Conservation (phyloP, 2,113 vertebrate species). For the Calyptommatus sinebrachiatus region DNA sequence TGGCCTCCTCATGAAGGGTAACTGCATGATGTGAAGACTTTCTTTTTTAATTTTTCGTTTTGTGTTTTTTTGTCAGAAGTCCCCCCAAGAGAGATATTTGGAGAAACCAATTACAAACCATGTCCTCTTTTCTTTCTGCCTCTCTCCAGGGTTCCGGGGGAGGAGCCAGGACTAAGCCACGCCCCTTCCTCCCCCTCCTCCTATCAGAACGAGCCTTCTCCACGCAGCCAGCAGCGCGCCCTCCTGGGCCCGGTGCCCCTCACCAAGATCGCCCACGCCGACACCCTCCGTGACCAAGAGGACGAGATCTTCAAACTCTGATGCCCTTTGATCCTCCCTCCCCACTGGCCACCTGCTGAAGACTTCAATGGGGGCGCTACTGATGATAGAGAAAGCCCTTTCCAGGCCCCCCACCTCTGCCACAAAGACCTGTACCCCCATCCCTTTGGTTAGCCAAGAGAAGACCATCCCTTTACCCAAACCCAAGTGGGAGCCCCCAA, state of each 20-base stretch:
- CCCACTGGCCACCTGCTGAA: background rate
- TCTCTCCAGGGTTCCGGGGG: conserved; percentile 64
- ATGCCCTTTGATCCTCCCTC: conserved; percentile 6
- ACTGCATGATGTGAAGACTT: too few relatives aligned
- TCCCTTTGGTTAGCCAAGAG: too few relatives aligned
- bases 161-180: conserved; percentile 52
- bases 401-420: background rate
- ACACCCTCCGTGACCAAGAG: conserved; percentile 75
- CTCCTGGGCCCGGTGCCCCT: conserved; percentile 74
- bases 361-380: background rate
- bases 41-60: too few relatives aligned
- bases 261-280: conserved; percentile 77
- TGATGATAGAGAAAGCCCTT: background rate
- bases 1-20: too few relatives aligned
- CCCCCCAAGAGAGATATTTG: too few relatives aligned
- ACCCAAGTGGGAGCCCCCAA: too few relatives aligned
- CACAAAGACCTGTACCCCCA: too few relatives aligned
- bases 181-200: background rate
- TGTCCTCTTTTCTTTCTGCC: background rate
- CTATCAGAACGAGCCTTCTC: conserved; percentile 46
- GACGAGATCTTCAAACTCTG: conserved; percentile 91
- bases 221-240: conserved; percentile 61
- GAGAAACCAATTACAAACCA: too few relatives aligned
- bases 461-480: too few relatives aligned
- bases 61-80: too few relatives aligned